These are phyloP conservation scores for Papilio dardanus DNA, from an alignment of 1,140 invertebrate species.

Conservation along the genomic window DNA sequence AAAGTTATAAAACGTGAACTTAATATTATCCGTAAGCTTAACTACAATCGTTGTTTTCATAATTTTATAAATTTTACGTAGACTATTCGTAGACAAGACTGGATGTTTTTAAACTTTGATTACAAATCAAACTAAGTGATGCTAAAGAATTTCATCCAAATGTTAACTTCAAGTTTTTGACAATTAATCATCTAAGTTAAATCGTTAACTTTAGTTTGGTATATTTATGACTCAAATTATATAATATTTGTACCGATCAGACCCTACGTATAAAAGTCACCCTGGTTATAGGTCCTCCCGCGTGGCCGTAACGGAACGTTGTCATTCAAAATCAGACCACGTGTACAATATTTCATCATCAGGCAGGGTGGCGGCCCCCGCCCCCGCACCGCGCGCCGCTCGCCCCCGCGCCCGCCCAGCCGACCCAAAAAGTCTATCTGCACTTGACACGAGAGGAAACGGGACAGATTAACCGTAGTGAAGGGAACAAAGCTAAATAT, in stretches of 20 bases:
- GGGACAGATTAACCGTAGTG: constrained; percentile 81
- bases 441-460: constrained; percentile 80
- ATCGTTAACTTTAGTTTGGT: neutral
- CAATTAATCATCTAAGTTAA: neutral
- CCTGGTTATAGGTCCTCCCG: constrained; percentile 64
- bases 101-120: neutral
- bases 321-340: constrained; percentile 87
- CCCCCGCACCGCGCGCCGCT: constrained; percentile 35
- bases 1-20: constrained; percentile 26
- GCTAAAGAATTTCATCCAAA: neutral
- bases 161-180: neutral
- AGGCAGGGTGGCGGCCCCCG: constrained; percentile 63
- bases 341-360: constrained; percentile 87
- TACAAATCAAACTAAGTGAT: neutral
- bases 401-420: constrained; percentile 37
- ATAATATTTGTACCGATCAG: constrained; percentile 68
- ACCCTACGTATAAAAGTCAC: constrained; percentile 74
- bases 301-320: constrained; percentile 78
- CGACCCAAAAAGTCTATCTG: constrained; percentile 81
- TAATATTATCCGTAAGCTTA: neutral
- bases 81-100: neutral
- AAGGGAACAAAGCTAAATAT: constrained; percentile 82
- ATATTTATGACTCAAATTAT: constrained; percentile 49
- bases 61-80: neutral
- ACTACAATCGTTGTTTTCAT: neutral